A percentile compares a stretch with the other conserved stretches of the same genome.
Conservation (phyloP, 2,888 invertebrate genomes). For the Phaedon cochleariae region DNA sequence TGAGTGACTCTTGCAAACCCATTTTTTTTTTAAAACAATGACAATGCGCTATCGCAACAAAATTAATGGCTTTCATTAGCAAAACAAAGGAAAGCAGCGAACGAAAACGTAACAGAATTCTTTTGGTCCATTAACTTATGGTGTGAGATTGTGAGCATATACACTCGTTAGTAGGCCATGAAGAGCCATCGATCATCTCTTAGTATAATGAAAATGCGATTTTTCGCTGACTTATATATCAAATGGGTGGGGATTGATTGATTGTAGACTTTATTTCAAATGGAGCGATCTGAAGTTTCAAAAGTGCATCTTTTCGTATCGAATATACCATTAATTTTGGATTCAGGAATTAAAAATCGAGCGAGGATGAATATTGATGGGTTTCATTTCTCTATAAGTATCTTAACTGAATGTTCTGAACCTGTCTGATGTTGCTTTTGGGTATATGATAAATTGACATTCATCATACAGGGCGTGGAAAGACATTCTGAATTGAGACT, state of each 20-base stretch:
- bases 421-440: too few species aligned
- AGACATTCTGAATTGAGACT: too few species aligned
- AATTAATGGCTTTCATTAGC: neutral
- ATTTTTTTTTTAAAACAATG: neutral
- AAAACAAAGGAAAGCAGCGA: constrained; percentile 24
- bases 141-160: constrained; percentile 52
- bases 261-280: neutral
- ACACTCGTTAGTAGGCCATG: constrained; percentile 11
- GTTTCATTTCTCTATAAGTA: too few species aligned
- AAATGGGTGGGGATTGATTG: neutral
- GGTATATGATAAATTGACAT: too few species aligned
- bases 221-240: neutral
- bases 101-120: constrained; percentile 38
- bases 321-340: neutral
- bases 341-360: neutral
- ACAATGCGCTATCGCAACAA: neutral
- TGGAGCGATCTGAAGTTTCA: neutral
- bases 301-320: neutral
- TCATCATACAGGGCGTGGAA: too few species aligned
- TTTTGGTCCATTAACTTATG: constrained; percentile 56
- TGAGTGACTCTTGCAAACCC: too few species aligned
- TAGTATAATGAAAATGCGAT: neutral
- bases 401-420: too few species aligned
- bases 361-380: too few species aligned
- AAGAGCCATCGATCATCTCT: neutral